phyloP scores from a whole-genome alignment of 2,113 vertebrate species.

The Triplophysa dalaica region DNA sequence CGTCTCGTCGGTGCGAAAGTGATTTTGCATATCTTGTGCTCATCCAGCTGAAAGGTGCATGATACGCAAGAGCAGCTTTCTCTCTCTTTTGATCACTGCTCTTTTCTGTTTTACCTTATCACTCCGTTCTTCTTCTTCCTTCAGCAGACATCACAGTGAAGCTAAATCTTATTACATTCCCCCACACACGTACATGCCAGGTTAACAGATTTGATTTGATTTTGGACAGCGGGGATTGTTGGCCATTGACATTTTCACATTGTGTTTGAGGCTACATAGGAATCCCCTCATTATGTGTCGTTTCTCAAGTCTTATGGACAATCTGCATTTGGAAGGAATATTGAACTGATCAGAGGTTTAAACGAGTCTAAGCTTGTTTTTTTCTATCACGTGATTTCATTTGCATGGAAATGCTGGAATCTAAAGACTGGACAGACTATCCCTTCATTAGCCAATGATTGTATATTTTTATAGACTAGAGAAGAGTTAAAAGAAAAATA shows the following conservation, averaged over 20 bases:
- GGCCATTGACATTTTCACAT: constrained; percentile 13
- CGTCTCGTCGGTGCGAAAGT: constrained; percentile 64
- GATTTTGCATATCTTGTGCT: constrained; percentile 97
- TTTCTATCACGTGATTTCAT: constrained; percentile 29
- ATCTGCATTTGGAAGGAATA: constrained; percentile 1
- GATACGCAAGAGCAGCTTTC: constrained; percentile 56
- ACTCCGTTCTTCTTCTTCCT: constrained; percentile 14
- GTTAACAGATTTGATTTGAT: neutral
- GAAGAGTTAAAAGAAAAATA: constrained; percentile 58
- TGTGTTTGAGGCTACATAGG: neutral
- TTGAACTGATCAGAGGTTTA: neutral
- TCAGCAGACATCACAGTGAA: constrained; percentile 34
- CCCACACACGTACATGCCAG: neutral
- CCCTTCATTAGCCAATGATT: constrained; percentile 72
- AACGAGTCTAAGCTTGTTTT: constrained; percentile 4
- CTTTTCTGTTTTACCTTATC: constrained; percentile 1
- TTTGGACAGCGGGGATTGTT: neutral
- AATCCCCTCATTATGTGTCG: neutral
- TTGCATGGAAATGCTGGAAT: constrained; percentile 63
- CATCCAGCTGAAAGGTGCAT: constrained; percentile 55
- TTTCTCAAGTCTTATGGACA: constrained; percentile 28
- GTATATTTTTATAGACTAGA: constrained; percentile 76
- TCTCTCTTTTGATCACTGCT: constrained; percentile 14
- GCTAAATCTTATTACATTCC: neutral
- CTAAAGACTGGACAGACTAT: constrained; percentile 49